Conservation (phyloP, 1,140 invertebrate genomes). For the Tyrophagus putrescentiae region DNA sequence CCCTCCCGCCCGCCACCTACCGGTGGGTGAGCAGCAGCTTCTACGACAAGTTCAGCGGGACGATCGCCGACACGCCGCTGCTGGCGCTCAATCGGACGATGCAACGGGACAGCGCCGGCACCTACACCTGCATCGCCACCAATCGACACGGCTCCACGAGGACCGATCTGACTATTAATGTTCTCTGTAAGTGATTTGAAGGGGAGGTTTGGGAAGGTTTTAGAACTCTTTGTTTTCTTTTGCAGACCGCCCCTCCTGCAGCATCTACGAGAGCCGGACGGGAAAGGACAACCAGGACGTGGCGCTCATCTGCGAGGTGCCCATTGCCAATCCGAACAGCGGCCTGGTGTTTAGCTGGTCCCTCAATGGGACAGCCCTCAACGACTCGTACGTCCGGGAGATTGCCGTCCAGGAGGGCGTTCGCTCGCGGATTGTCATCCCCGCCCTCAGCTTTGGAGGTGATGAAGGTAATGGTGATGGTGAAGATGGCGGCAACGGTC, state of each 20-base stretch:
- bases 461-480: no score
- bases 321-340: conserved; percentile 50
- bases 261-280: conserved; percentile 53
- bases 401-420: conserved; percentile 32
- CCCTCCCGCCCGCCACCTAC: conserved; percentile 52
- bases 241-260: conserved; percentile 64
- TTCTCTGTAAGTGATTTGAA: conserved; percentile 51
- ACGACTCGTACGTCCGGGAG: conserved; percentile 40
- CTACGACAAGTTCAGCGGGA: conserved; percentile 11
- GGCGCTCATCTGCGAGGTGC: conserved; percentile 58
- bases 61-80: conserved; percentile 22
- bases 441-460: no score
- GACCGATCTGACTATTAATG: conserved; percentile 51
- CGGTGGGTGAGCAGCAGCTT: conserved; percentile 39
- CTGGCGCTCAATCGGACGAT: conserved; percentile 40
- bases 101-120: conserved; percentile 45
- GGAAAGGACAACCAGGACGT: conserved; percentile 31
- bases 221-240: conserved; percentile 26
- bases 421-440: conserved; percentile 29
- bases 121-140: conserved; percentile 55
- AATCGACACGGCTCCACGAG: conserved; percentile 55
- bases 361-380: conserved; percentile 46
- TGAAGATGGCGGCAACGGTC: conserved; percentile 22
- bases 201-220: not conserved
- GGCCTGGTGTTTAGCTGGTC: conserved; percentile 68